These are phyloP conservation scores for Melanotaenia boesemani DNA, from an alignment of 2,797 vertebrate genomes.

Conservation along the genomic window DNA sequence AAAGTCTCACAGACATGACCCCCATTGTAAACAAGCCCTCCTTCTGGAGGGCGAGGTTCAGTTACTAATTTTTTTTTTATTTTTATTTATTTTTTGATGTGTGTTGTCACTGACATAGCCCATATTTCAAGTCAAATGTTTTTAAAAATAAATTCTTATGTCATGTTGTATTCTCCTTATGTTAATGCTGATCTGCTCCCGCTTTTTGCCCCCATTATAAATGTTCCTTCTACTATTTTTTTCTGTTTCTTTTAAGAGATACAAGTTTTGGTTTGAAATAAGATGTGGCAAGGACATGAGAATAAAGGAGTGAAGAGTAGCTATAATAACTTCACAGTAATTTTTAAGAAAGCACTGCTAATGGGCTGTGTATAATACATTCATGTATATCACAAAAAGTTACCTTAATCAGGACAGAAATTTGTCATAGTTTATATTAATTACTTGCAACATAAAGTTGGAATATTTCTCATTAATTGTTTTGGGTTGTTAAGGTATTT, in stretches of 20 bases:
- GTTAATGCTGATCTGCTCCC: conserved; percentile 2
- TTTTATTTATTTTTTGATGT: conserved; percentile 2
- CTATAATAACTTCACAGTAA: conserved; percentile 12
- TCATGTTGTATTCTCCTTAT: conserved; percentile 39
- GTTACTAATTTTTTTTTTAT: conserved; percentile 25
- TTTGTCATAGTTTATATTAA: background rate
- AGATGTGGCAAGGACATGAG: conserved; percentile 8
- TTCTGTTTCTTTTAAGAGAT: background rate
- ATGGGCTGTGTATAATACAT: conserved; percentile 20
- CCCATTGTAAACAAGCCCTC: conserved; percentile 73
- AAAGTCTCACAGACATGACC: conserved; percentile 78
- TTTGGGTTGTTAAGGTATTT: conserved; percentile 16
- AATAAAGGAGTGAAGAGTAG: conserved; percentile 15
- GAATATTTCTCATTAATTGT: conserved; percentile 1
- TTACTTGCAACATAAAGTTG: background rate
- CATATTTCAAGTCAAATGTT: conserved; percentile 27
- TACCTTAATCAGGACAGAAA: background rate
- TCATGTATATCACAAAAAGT: background rate
- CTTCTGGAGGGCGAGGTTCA: conserved; percentile 45
- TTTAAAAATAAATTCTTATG: conserved; percentile 24
- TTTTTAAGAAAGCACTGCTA: conserved; percentile 9
- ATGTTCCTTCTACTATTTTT: background rate
- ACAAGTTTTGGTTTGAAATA: background rate
- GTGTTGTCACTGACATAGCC: background rate
- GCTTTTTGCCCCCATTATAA: conserved; percentile 4